Percentiles rank a stretch among this genome's conserved stretches.
Evolutionary conservation across 1,140 invertebrate genomes (phyloP).

Genomic region (Charaxes varanes): DNA sequence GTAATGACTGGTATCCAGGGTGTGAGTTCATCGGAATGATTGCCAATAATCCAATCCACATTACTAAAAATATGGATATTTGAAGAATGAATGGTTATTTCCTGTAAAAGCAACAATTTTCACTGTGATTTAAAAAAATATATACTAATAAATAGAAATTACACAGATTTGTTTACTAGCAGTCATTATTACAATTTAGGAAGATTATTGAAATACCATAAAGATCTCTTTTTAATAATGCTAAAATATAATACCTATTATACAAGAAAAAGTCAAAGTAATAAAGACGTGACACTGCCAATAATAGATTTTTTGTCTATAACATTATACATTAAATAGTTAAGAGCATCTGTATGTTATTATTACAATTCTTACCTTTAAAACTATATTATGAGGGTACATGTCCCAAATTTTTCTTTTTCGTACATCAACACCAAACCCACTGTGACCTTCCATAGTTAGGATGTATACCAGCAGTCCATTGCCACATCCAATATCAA

Average conservation of each 20-base stretch:
- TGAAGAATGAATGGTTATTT: constrained; percentile 81
- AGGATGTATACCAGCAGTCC: constrained; percentile 94
- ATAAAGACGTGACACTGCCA: no score
- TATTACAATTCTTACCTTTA: constrained; percentile 37
- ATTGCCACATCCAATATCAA: constrained; percentile 98
- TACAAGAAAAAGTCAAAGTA: no score
- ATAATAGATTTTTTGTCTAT: constrained; percentile 1
- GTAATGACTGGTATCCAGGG: constrained; percentile 98
- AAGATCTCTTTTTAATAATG: no score
- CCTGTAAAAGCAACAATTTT: constrained; percentile 67
- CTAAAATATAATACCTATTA: no score
- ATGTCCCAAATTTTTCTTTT: constrained; percentile 93
- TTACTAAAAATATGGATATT: constrained; percentile 81
- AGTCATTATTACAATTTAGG: no score
- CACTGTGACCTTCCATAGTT: constrained; percentile 87
- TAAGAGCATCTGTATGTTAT: neutral
- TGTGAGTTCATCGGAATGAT: constrained; percentile 98
- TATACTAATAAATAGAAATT: no score
- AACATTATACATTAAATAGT: no score
- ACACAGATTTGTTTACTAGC: no score
- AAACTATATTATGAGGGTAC: constrained; percentile 75
- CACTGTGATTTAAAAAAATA: no score
- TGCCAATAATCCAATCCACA: constrained; percentile 97
- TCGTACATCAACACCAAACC: constrained; percentile 92
- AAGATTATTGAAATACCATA: no score